A percentile compares a stretch with the other conserved stretches of the same genome.
These are phyloP conservation scores for Myrmecophaga tridactyla DNA, from an alignment of 2,113 vertebrate species.

Conservation along the genomic window DNA sequence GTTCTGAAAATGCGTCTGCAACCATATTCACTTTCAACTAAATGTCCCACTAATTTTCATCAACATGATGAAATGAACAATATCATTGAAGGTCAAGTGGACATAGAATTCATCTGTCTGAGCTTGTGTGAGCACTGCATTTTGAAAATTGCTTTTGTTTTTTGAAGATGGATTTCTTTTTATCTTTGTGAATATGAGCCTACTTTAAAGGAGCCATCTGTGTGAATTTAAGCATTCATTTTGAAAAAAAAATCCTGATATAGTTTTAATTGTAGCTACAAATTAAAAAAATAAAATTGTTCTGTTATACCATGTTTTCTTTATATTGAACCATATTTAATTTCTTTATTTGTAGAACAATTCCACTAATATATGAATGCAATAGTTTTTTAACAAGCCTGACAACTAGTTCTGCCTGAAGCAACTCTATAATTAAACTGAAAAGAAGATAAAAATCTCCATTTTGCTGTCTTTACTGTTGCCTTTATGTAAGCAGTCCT, in stretches of 20 bases:
- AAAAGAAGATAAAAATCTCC: conserved; percentile 50
- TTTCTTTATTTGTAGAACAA: not conserved
- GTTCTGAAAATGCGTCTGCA: conserved; percentile 44
- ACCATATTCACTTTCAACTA: conserved; percentile 53
- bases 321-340: not conserved
- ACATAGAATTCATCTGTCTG: conserved; percentile 31
- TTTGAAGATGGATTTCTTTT: conserved; percentile 67
- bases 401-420: conserved; percentile 12
- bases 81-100: conserved; percentile 54
- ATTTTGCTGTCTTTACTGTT: conserved; percentile 29
- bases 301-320: not conserved
- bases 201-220: conserved; percentile 45
- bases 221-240: conserved; percentile 42
- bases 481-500: conserved; percentile 21
- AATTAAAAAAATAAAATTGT: not conserved
- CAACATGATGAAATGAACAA: conserved; percentile 51
- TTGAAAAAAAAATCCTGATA: not conserved
- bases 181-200: conserved; percentile 44
- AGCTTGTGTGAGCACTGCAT: conserved; percentile 22
- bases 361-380: not conserved
- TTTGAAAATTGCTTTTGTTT: conserved; percentile 71
- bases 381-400: not conserved
- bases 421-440: conserved; percentile 33
- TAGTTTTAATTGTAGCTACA: not conserved
- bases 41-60: not conserved